phyloP scores from a whole-genome alignment of 2,797 vertebrate species.

The Brachymystax lenok region DNA sequence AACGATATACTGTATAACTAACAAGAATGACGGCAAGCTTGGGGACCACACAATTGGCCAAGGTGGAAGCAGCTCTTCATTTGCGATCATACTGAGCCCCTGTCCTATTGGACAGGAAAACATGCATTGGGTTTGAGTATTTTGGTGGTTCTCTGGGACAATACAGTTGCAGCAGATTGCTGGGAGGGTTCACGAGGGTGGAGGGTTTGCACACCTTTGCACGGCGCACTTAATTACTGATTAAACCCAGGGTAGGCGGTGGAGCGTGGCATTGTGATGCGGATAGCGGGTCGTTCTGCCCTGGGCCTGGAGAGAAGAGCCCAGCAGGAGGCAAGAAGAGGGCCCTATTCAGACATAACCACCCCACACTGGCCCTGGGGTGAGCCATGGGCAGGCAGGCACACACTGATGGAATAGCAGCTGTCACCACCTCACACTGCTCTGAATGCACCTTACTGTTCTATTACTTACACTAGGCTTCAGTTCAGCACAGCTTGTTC shows the following conservation, averaged over 20 bases:
- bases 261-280: conserved; percentile 7
- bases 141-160: conserved; percentile 58
- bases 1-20: conserved; percentile 29
- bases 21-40: conserved; percentile 31
- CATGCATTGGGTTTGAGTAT: conserved; percentile 45
- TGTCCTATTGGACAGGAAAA: conserved; percentile 32
- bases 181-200: conserved; percentile 36
- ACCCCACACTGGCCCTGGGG: conserved; percentile 62
- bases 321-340: conserved; percentile 58
- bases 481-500: conserved; percentile 28
- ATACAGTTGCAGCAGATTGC: conserved; percentile 42
- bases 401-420: conserved; percentile 40
- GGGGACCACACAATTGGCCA: conserved; percentile 35
- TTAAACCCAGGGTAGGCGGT: conserved; percentile 54
- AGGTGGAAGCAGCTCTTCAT: conserved; percentile 24
- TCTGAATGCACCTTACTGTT: conserved; percentile 70
- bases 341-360: conserved; percentile 59
- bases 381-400: conserved; percentile 60
- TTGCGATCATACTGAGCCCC: conserved; percentile 47
- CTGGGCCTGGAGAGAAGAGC: conserved; percentile 50
- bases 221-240: conserved; percentile 69
- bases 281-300: background rate
- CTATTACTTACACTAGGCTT: conserved; percentile 44
- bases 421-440: conserved; percentile 59
- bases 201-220: conserved; percentile 38